Evolutionary conservation across 2,797 vertebrate species (phyloP).

Genomic region (Sitta carolinensis): DNA sequence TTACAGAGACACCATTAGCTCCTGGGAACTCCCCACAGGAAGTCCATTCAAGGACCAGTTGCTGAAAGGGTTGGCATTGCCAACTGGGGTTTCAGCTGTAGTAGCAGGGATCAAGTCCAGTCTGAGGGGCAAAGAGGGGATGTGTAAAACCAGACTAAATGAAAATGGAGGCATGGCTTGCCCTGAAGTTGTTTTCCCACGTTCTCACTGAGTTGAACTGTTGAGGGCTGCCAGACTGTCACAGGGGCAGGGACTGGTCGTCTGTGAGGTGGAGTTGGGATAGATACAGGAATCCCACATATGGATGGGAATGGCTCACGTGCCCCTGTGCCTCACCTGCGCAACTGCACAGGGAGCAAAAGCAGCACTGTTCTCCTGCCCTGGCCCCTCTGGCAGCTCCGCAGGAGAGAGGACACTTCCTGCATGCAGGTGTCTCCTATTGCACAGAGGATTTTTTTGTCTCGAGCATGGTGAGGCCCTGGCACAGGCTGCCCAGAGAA

Average conservation of each 20-base stretch:
- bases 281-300: accelerated
- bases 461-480: not conserved
- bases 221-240: not conserved
- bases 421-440: not conserved
- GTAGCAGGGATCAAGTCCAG: not conserved
- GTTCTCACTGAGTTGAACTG: not conserved
- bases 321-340: not conserved
- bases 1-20: not conserved
- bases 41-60: not conserved
- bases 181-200: not conserved
- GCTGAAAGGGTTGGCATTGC: not conserved
- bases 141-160: not conserved
- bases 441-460: not conserved
- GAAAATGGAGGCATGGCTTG: not conserved
- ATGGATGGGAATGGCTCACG: not conserved
- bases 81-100: not conserved
- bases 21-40: not conserved
- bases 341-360: not conserved
- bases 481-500: not conserved
- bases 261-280: not conserved
- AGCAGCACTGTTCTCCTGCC: not conserved
- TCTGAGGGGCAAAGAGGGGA: not conserved
- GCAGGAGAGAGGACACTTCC: too few relatives aligned
- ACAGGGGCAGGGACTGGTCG: not conserved
- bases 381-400: not conserved